Conservation (phyloP, 2,888 invertebrate genomes). For the Lissocephala sabroskyi region DNA sequence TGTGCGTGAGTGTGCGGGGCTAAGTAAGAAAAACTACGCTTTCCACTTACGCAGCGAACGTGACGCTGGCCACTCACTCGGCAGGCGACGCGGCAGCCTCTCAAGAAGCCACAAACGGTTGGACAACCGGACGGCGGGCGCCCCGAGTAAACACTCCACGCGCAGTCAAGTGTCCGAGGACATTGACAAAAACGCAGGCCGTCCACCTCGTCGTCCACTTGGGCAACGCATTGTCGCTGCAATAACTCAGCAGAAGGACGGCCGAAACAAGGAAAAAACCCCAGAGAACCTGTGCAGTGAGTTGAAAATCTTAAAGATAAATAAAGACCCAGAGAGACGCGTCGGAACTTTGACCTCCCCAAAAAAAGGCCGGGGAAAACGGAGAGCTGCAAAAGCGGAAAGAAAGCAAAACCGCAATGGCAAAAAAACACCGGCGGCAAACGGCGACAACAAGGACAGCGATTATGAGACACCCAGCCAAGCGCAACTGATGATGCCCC, state of each 20-base stretch:
- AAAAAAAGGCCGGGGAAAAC: slow-evolving; percentile 25
- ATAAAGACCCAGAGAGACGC: slow-evolving; percentile 32
- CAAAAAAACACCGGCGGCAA: slow-evolving; percentile 23
- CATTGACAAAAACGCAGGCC: slow-evolving; percentile 62
- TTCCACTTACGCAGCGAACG: slow-evolving; percentile 57
- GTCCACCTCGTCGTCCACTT: slow-evolving; percentile 11
- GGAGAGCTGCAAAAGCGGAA: slow-evolving; percentile 31
- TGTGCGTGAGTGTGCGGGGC: slow-evolving; percentile 34
- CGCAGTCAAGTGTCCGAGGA: slow-evolving; percentile 37
- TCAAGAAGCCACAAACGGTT: slow-evolving; percentile 48
- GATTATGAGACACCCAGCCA: slow-evolving; percentile 56
- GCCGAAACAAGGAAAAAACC: not conserved
- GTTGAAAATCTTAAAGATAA: slow-evolving; percentile 69
- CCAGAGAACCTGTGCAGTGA: slow-evolving; percentile 53
- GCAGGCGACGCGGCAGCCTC: no score
- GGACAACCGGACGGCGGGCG: slow-evolving; percentile 5
- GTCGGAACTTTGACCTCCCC: slow-evolving; percentile 69
- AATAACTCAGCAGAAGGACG: slow-evolving; percentile 48
- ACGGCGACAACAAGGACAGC: no score
- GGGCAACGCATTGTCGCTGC: slow-evolving; percentile 67
- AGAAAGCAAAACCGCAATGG: no score
- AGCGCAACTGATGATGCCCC: slow-evolving; percentile 70
- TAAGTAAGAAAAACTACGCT: slow-evolving; percentile 66
- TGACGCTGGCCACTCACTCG: no score
- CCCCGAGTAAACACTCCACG: slow-evolving; percentile 4